phyloP scores from a whole-genome alignment of 2,888 invertebrate genomes.

The Rhingia rostrata region DNA sequence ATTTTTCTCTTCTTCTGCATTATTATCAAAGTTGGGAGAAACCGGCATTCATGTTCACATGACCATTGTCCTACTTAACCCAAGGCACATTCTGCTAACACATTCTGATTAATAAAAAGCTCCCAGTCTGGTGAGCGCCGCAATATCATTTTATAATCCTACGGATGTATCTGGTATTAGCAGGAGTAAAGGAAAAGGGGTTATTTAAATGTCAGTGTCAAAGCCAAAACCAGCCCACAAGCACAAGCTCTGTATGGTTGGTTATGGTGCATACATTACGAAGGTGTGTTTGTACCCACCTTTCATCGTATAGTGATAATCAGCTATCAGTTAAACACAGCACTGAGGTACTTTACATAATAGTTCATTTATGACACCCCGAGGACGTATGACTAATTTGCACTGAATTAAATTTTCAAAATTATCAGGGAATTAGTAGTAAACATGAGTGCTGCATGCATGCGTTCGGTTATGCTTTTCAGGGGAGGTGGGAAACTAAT shows the following conservation, averaged over 20 bases:
- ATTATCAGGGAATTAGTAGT: constrained; percentile 41
- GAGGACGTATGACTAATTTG: constrained; percentile 55
- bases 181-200: constrained; percentile 15
- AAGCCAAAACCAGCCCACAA: constrained; percentile 9
- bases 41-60: constrained; percentile 1
- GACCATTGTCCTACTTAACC: no score
- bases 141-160: constrained; percentile 22
- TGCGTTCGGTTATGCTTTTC: background rate
- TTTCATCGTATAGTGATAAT: constrained; percentile 46
- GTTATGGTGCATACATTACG: background rate
- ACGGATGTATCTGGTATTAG: constrained; percentile 7
- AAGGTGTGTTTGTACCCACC: background rate
- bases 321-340: constrained; percentile 39
- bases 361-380: constrained; percentile 47
- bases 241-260: background rate
- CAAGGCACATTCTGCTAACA: no score
- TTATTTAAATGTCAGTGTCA: constrained; percentile 43
- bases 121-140: constrained; percentile 6
- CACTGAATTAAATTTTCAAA: constrained; percentile 49
- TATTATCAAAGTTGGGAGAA: no score
- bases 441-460: constrained; percentile 7
- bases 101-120: constrained; percentile 26
- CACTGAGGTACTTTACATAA: background rate
- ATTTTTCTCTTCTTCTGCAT: no score
- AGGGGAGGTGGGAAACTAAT: background rate